These are phyloP conservation scores for Xestia ashworthii DNA, from an alignment of 2,888 invertebrate species.

Conservation along the genomic window DNA sequence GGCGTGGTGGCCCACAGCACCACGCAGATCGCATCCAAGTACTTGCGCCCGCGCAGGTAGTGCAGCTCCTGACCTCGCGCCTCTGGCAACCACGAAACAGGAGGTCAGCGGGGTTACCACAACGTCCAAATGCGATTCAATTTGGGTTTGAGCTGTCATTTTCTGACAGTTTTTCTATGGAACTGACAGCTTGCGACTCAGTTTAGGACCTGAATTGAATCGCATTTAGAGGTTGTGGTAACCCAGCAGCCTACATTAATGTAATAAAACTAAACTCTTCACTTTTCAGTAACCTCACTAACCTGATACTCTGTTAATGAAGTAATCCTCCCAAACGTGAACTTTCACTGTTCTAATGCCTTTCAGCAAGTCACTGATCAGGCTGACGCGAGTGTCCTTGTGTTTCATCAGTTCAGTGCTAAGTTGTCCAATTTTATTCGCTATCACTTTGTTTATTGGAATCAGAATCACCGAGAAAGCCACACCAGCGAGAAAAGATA, in stretches of 20 bases:
- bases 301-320: slow-evolving; percentile 93
- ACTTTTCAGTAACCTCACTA: slow-evolving; percentile 58
- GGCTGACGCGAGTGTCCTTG: slow-evolving; percentile 97
- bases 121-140: too few relatives aligned
- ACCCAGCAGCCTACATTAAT: background rate
- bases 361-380: slow-evolving; percentile 96
- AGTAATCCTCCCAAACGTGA: slow-evolving; percentile 98
- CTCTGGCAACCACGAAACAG: slow-evolving; percentile 81
- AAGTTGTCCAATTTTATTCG: slow-evolving; percentile 96
- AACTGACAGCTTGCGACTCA: too few relatives aligned
- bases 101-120: too few relatives aligned
- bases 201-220: too few relatives aligned
- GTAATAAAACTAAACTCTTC: background rate
- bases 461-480: slow-evolving; percentile 96
- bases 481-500: slow-evolving; percentile 97
- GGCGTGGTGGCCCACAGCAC: slow-evolving; percentile 99
- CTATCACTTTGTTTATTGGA: slow-evolving; percentile 97
- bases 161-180: too few relatives aligned
- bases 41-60: slow-evolving; percentile 96
- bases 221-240: too few relatives aligned
- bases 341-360: slow-evolving; percentile 98
- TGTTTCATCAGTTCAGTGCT: slow-evolving; percentile 97
- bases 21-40: slow-evolving; percentile 99
- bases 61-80: slow-evolving; percentile 93
- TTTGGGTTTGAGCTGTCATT: too few relatives aligned